phyloP scores from a whole-genome alignment of 1,140 invertebrate species.

The Wiebesia pumilae region DNA sequence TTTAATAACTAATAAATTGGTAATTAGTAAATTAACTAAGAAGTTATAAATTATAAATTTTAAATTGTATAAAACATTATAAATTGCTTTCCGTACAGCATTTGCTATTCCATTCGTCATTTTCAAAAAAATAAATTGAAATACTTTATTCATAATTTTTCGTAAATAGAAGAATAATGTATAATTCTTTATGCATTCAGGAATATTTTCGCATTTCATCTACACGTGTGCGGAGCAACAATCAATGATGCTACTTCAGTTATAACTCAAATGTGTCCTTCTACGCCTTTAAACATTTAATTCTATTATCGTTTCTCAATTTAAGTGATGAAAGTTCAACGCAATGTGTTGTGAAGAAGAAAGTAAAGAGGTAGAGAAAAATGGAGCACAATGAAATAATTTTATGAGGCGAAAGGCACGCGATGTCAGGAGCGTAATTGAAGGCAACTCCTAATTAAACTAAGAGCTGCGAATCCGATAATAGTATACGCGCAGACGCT shows the following conservation, averaged over 20 bases:
- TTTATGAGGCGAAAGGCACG: conserved; percentile 32
- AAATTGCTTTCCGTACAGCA: no score
- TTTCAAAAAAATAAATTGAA: no score
- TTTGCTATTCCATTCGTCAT: no score
- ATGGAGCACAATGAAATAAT: conserved; percentile 29
- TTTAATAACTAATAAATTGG: no score
- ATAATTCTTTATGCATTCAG: no score
- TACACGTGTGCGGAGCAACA: background rate
- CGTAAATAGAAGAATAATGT: no score
- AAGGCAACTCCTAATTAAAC: conserved; percentile 31
- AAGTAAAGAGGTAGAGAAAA: background rate
- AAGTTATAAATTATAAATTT: no score
- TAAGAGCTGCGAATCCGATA: conserved; percentile 22
- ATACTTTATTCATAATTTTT: no score
- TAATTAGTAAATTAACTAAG: no score
- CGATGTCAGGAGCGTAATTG: conserved; percentile 24
- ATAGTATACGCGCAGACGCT: background rate
- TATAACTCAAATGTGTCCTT: background rate
- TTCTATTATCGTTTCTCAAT: conserved; percentile 5
- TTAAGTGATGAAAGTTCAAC: background rate
- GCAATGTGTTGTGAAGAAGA: background rate
- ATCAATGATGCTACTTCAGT: background rate
- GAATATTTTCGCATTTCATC: background rate
- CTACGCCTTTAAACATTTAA: background rate
- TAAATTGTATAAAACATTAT: no score